phyloP scores from a whole-genome alignment of 2,113 vertebrate genomes.

The Misgurnus mizolepis region DNA sequence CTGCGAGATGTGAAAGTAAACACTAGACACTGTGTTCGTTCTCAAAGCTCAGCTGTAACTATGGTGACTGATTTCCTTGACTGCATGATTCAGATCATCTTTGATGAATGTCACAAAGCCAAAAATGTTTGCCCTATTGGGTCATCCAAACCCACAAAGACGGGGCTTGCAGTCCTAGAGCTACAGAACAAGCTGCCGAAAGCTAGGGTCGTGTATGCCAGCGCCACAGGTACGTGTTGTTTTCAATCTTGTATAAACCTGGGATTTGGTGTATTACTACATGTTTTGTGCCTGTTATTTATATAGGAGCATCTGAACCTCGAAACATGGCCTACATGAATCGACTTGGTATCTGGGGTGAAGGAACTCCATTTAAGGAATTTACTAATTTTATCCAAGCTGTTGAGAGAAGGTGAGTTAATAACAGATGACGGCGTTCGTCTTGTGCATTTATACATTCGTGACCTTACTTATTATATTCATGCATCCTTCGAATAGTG shows the following conservation, averaged over 20 bases:
- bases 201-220: conserved; percentile 96
- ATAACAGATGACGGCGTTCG: not conserved
- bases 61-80: conserved; percentile 34
- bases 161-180: conserved; percentile 93
- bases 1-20: not conserved
- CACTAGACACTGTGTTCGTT: not conserved
- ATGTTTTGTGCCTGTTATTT: not conserved
- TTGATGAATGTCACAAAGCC: conserved; percentile 99
- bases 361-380: conserved; percentile 95
- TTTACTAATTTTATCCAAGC: conserved; percentile 98
- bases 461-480: not conserved
- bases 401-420: conserved; percentile 89
- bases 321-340: conserved; percentile 99
- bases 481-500: not conserved
- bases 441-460: not conserved
- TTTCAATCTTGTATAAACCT: not conserved
- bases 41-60: not conserved
- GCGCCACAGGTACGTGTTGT: conserved; percentile 84
- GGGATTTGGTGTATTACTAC: too few species aligned
- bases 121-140: conserved; percentile 98
- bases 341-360: conserved; percentile 97
- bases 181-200: conserved; percentile 98
- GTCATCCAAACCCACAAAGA: conserved; percentile 98
- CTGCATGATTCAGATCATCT: conserved; percentile 82
- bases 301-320: conserved; percentile 93